Conservation (phyloP, 2,888 invertebrate genomes). For the Spisula solida region DNA sequence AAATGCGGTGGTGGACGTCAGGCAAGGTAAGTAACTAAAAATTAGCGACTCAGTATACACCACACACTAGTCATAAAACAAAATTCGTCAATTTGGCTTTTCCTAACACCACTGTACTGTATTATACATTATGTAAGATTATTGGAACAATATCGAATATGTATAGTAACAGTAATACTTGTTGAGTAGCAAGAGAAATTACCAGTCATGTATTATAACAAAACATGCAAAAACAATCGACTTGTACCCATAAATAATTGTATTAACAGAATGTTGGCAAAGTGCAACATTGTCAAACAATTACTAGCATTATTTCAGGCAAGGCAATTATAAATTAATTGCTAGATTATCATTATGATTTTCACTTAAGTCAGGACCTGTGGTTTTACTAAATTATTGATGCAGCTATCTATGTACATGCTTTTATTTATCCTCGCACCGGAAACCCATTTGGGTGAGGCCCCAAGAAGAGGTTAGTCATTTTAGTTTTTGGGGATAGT, state of each 20-base stretch:
- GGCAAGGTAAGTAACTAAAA: not conserved
- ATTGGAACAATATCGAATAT: not conserved
- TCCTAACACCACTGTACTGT: not conserved
- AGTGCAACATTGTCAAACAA: slow-evolving; percentile 3
- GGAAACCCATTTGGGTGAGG: too few species aligned
- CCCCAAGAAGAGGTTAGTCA: too few species aligned
- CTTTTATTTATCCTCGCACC: too few species aligned
- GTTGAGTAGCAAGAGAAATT: not conserved
- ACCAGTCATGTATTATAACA: not conserved
- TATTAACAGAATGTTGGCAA: slow-evolving; percentile 7
- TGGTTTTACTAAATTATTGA: too few species aligned
- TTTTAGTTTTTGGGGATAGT: too few species aligned
- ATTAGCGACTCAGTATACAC: not conserved
- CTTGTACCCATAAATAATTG: not conserved
- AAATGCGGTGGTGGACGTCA: not conserved
- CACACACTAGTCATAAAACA: not conserved
- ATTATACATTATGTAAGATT: not conserved
- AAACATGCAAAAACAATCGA: slow-evolving; percentile 10
- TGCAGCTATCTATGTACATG: too few species aligned
- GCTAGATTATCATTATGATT: too few species aligned
- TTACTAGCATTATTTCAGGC: not conserved
- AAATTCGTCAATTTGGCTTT: not conserved
- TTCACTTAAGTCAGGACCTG: too few species aligned
- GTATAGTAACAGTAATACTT: not conserved
- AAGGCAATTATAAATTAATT: too few species aligned